These are phyloP conservation scores for Platygyra sinensis DNA, from an alignment of 64 coral and sea anemone genomes.

Conservation along the genomic window DNA sequence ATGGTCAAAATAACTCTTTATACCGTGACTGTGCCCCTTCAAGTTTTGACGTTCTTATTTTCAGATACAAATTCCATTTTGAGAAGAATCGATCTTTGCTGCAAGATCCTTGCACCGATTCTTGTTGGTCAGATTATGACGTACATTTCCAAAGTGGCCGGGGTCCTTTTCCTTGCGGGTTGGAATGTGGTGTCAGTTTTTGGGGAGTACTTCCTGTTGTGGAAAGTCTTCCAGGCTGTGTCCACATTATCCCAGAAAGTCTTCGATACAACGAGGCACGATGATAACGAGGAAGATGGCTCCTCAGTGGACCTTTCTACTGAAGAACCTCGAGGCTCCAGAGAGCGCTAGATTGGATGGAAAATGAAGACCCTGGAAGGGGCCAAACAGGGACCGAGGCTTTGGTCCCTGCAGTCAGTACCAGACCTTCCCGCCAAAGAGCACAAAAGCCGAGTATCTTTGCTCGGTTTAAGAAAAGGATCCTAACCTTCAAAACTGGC, in stretches of 20 bases:
- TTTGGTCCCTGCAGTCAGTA: conserved; percentile 16
- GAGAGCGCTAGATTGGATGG: conserved; percentile 45
- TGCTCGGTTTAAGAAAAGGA: conserved; percentile 60
- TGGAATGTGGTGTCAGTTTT: conserved; percentile 96
- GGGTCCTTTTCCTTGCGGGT: conserved; percentile 78
- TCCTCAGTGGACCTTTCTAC: neutral
- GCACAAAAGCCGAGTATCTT: conserved; percentile 35
- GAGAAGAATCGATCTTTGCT: conserved; percentile 88
- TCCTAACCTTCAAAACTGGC: conserved; percentile 63
- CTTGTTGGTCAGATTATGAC: conserved; percentile 88
- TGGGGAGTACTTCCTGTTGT: conserved; percentile 86
- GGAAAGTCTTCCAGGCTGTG: conserved; percentile 73
- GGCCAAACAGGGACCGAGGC: conserved; percentile 19
- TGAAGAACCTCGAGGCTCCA: conserved; percentile 3
- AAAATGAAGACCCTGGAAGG: conserved; percentile 15
- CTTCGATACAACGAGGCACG: conserved; percentile 31
- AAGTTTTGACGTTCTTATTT: neutral
- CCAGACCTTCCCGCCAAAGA: neutral
- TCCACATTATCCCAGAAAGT: conserved; percentile 69
- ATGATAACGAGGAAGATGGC: conserved; percentile 32
- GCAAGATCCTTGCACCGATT: conserved; percentile 93
- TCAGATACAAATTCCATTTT: conserved; percentile 85
- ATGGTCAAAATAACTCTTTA: no score
- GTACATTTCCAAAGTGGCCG: conserved; percentile 72
- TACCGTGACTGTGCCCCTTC: no score